phyloP scores from a whole-genome alignment of 2,113 vertebrate genomes.

The Anser cygnoides region DNA sequence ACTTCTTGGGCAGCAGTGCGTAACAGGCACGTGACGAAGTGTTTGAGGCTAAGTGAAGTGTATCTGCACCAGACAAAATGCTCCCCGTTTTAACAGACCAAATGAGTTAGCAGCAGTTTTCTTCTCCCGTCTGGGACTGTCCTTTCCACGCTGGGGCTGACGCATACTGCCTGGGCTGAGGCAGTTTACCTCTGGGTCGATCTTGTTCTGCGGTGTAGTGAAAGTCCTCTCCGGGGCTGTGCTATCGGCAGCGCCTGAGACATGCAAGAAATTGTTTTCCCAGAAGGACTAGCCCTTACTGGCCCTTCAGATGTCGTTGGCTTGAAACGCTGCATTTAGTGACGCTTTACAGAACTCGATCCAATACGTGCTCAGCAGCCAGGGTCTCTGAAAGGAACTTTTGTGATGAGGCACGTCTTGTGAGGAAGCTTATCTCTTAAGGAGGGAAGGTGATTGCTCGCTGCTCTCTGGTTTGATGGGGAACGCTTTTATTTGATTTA shows the following conservation, averaged over 20 bases:
- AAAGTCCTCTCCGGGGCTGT: background rate
- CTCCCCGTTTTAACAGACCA: background rate
- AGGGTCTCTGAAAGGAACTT: slow-evolving; percentile 11
- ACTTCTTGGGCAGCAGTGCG: background rate
- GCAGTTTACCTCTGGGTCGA: background rate
- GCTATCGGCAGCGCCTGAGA: background rate
- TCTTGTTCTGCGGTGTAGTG: background rate
- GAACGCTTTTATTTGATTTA: background rate
- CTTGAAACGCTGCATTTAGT: background rate
- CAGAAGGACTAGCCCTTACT: background rate
- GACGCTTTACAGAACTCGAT: background rate
- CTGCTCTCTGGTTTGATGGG: background rate
- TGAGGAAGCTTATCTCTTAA: background rate
- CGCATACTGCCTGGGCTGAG: background rate
- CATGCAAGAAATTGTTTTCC: background rate
- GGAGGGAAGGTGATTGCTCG: background rate
- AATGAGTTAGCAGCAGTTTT: background rate
- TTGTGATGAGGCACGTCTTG: slow-evolving; percentile 15
- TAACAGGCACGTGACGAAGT: background rate
- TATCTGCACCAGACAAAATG: background rate
- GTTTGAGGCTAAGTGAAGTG: background rate
- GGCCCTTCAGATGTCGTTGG: background rate
- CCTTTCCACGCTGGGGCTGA: accelerated
- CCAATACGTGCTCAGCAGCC: background rate
- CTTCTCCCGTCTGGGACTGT: background rate